Evolutionary conservation across 2,113 vertebrate genomes (phyloP), one percentile per base, ranked within the genome.

Genomic region (Ammodramus savannarum): DNA sequence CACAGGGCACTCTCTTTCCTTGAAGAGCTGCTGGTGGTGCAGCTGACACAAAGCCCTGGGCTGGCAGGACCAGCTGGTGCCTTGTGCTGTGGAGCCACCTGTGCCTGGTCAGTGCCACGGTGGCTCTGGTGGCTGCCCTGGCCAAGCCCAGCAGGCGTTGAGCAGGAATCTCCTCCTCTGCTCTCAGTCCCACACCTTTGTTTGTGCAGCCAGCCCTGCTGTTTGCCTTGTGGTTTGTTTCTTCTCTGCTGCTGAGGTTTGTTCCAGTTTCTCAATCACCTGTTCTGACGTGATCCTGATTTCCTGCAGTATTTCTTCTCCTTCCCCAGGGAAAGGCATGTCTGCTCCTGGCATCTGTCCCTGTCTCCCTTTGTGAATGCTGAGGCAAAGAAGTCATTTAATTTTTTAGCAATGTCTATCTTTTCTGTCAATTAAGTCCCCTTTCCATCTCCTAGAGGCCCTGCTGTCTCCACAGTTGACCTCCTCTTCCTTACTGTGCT

Each of bases 331-430:
- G 96, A 97, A 90, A 95, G 92, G 92, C 95, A 95, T 94, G 95
- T 95, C 97, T 96, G 94, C 92, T 91, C 62, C 89, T 95, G 95
- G 95, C 96, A 95, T 95, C 96, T 95, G 61, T 93, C 94, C 72
- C 32, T 87, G 72, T 87, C 72, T 68, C 95, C 87, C 80, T 89
- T 95, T 94, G 93, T 94, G 90, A 97, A 97, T 77, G 93, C 92
- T 68, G 66, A 96, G 75, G 95, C 92, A 96, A 95, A 96, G 92
- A 95, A 96, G 92, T 69, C 62, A 95, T 95, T 97, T 94, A 96
- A 97, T 97, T 97, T 97, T 97, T 97, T 87, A 97, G 92, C 89
- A 96, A 85, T 91, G 90, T 95, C 95, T 95, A 85, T 93, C 94
- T 96, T 95, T 88, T 97, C 96, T 95, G 95, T 95, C 95, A 95